Conservation (phyloP, 1,140 invertebrate genomes). For the Bombyx mori region ASM3026992v2 NC_085112.1:13041001-13041500, state of each 20-base stretch:
- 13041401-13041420: constrained; percentile 77
- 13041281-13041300: constrained; percentile 88
- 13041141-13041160: constrained; percentile 82
- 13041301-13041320: constrained; percentile 78
- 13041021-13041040: constrained; percentile 85
- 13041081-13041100: constrained; percentile 78
- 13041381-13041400: constrained; percentile 77
- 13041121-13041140: constrained; percentile 72
- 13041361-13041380: constrained; percentile 78
- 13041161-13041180: constrained; percentile 82
- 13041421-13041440: constrained; percentile 28
- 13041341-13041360: constrained; percentile 80
- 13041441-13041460: not conserved
- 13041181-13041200: constrained; percentile 79
- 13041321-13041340: constrained; percentile 81
- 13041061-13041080: constrained; percentile 87
- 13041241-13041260: constrained; percentile 91
- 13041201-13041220: constrained; percentile 80
- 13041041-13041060: constrained; percentile 82
- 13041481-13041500: constrained; percentile 4
- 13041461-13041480: not conserved
- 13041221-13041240: constrained; percentile 83
- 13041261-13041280: constrained; percentile 88
- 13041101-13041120: too few relatives aligned
- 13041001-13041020: constrained; percentile 89